These are phyloP conservation scores for Lampris megalopsis DNA, from an alignment of 2,113 vertebrate genomes.

Conservation along the genomic window DNA sequence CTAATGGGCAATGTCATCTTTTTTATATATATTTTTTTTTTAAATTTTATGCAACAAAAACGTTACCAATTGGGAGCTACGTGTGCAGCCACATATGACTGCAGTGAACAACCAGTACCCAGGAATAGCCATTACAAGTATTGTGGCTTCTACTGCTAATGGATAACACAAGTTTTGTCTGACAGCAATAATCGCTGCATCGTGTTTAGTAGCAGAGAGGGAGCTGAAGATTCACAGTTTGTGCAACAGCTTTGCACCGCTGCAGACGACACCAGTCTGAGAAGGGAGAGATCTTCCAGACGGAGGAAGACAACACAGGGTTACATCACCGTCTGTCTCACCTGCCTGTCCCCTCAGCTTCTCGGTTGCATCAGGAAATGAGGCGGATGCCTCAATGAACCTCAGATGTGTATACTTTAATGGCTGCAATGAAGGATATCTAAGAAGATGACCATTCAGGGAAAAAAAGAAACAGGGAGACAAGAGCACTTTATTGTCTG, in stretches of 20 bases:
- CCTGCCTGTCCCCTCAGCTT: constrained; percentile 42
- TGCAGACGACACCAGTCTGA: constrained; percentile 43
- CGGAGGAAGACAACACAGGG: constrained; percentile 50
- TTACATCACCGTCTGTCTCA: constrained; percentile 44
- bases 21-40: background rate
- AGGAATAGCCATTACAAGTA: too few species aligned
- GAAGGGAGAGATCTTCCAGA: constrained; percentile 43
- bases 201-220: background rate
- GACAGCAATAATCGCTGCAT: background rate
- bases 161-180: background rate
- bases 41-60: constrained; percentile 27
- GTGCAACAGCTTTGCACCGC: constrained; percentile 16
- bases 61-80: constrained; percentile 31
- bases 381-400: constrained; percentile 8
- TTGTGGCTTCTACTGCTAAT: too few species aligned
- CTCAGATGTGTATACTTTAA: constrained; percentile 40
- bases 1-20: constrained; percentile 4
- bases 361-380: background rate
- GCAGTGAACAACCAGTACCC: background rate
- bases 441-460: constrained; percentile 30
- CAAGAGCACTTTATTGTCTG: constrained; percentile 54
- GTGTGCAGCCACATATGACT: constrained; percentile 35
- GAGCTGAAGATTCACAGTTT: constrained; percentile 1
- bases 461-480: constrained; percentile 55
- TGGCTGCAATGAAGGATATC: background rate